phyloP scores from a whole-genome alignment of 2,113 vertebrate genomes.

The Cinclus cinclus region DNA sequence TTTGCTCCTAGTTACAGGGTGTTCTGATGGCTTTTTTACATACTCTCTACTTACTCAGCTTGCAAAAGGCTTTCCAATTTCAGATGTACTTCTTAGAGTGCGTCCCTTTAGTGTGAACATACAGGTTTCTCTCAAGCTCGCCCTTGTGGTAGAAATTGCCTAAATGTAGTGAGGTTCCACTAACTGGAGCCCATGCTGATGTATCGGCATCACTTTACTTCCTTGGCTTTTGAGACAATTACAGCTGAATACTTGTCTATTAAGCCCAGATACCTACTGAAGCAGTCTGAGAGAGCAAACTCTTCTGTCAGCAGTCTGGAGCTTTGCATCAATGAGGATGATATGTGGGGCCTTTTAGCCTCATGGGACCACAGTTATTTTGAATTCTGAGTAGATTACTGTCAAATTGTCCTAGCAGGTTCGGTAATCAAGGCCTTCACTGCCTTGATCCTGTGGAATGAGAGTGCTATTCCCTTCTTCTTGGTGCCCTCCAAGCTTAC shows the following conservation, averaged over 20 bases:
- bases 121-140: background rate
- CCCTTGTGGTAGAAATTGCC: background rate
- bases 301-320: background rate
- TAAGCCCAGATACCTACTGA: background rate
- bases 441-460: background rate
- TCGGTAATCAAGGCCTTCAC: background rate
- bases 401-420: background rate
- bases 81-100: background rate
- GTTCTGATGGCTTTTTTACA: background rate
- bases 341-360: background rate
- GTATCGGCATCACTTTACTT: background rate
- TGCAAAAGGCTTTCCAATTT: background rate
- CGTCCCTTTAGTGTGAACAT: background rate
- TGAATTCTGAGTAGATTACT: background rate
- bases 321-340: background rate
- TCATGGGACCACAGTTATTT: background rate
- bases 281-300: background rate
- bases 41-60: background rate
- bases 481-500: background rate
- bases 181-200: background rate
- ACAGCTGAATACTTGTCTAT: background rate
- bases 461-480: background rate
- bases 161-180: background rate
- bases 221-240: background rate
- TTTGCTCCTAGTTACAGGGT: background rate